Base-by-base conservation (phyloP, 2,113 vertebrate species). In the Quiscalus mexicanus region DNA sequence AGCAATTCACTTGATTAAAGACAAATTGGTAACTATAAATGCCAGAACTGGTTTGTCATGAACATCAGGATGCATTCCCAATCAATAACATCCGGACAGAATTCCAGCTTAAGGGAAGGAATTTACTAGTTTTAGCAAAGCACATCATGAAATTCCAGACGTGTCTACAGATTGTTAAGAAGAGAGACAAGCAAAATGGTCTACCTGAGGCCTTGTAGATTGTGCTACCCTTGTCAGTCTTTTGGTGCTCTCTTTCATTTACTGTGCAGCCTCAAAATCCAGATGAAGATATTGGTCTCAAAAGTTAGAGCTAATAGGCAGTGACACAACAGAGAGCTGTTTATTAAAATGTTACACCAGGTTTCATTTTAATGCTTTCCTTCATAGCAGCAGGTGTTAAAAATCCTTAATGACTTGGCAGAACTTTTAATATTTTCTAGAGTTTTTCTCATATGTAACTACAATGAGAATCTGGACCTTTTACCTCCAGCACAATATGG, bases 101-200 rank as follows among this genome's bases (percentile, higher is more conserved):
- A 74, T 18, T 53, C 33, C 56, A 91, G 56, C 52, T 90, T 78
- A 84, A 88, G 76, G 64, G 53, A 84, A 93, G 41, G 79, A 91
- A 84, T 68, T 94, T 68, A 86, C 56, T 78, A 60, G 68, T 62
- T 82, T 87, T 89, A 80, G 79, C 47, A 77, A 88, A 92, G 28
- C 3, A 60, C 25, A 59, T 89, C 52, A 82, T 90, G 71, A 91
- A 95, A 91, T 62, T 58, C 24, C 47, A 86, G 31, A 81, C 19
- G 80, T 71, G 41, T 35, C 49, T 67, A 53, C 25, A 84, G 65
- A 82, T 65, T 65, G n/a, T 69, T 44, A 30, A 84, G 69, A 50
- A 75, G 73, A 69, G 23, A 83, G 24, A 82, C 65, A 70, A 74
- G 44, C 35, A 93, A 24, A 85, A 89, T 4, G 7, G 41, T 25